Base-by-base conservation (phyloP, 2,113 vertebrate species). In the Scopus umbretta region DNA sequence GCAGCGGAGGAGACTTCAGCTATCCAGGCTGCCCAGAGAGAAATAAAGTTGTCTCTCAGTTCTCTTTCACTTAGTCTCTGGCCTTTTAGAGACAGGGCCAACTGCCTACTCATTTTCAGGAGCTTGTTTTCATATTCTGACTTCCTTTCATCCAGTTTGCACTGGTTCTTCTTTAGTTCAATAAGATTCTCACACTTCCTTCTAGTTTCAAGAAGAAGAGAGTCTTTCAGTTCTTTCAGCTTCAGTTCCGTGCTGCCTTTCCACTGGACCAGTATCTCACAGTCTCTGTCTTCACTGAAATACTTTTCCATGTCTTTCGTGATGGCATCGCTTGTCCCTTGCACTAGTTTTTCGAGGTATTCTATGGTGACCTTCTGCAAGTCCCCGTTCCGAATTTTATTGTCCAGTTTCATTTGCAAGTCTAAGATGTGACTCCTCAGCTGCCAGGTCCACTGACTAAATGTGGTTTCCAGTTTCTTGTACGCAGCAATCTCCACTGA, bases 191-290 rank as follows among this genome's bases (percentile, higher is more conserved):
- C 71, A 49, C 94, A 87, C 49, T 98, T 97, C 61, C 21, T 95
- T 30, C 50, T 89, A 0, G 61, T 94, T 76, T 97, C 96, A 26
- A 2, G 21, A 16, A 98, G 27, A 80, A 98, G 96, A 10, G 91
- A 71, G 1, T 83, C 55, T 72, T 94, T 74, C 1, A 98, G 91
- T 3, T 94, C 87, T 32, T 62, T 73, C 56, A 98, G 79, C 62
- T 92, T 95, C 42, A 25, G 13, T 32, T 96, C 81, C 5, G 71
- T 96, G 70, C 9, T 83, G 40, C 5, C 10, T 96, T 65, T 97
- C 97, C 97, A 98, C 38, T 98, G 96, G 66, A 92, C 43, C 72
- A 98, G 29, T 29, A 94, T 97, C 29, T 98, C 96, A 14, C 25
- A 17, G 47, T 98, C 87, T 87, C 16, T 76, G 30, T 97, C 93